Percentiles rank a stretch among this genome's conserved stretches.
phyloP scores from a whole-genome alignment of 2,113 vertebrate genomes.

The Phalacrocorax aristotelis region DNA sequence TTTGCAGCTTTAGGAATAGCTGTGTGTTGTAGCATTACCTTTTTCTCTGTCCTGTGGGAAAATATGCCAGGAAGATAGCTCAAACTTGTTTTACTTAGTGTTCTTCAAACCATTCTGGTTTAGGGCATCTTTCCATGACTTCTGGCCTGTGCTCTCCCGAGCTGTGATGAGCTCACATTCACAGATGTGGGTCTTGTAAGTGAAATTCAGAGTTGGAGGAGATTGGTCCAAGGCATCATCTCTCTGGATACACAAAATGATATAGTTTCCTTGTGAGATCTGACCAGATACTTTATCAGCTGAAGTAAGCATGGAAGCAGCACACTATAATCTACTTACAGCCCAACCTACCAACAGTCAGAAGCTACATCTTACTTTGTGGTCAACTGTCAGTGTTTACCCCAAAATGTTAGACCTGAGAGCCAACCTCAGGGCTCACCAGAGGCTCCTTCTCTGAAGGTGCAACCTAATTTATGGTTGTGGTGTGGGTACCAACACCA shows the following conservation, averaged over 20 bases:
- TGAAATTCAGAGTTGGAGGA: not conserved
- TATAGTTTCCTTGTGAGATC: not conserved
- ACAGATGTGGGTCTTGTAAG: not conserved
- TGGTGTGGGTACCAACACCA: not conserved
- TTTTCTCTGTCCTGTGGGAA: not conserved
- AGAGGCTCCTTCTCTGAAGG: not conserved
- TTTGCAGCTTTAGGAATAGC: not conserved
- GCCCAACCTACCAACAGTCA: not conserved
- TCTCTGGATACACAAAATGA: not conserved
- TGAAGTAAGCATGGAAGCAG: not conserved
- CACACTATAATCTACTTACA: not conserved
- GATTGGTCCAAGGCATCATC: not conserved
- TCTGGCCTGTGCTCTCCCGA: not conserved
- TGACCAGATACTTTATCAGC: not conserved
- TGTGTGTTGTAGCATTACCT: not conserved
- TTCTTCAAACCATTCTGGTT: not conserved
- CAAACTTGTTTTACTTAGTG: not conserved
- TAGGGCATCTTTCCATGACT: not conserved
- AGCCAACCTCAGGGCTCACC: not conserved
- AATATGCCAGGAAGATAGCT: not conserved
- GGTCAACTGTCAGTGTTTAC: not conserved
- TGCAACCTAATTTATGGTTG: not conserved
- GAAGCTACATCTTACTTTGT: not conserved
- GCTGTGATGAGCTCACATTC: not conserved
- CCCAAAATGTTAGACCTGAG: not conserved